Conservation (phyloP, 1,140 invertebrate genomes). For the Drosophila aff. region DNA sequence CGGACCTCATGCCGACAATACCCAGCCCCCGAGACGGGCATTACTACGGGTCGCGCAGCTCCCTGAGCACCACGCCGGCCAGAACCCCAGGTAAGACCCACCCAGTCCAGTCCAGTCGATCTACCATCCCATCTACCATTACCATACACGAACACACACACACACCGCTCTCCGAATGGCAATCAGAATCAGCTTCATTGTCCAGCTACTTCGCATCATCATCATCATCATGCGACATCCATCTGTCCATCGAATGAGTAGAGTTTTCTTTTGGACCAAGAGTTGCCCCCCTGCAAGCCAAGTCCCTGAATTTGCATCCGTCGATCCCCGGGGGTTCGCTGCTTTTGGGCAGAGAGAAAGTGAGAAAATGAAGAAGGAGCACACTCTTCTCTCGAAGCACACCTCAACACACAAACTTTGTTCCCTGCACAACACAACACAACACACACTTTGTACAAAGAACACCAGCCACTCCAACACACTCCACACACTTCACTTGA, state of each 20-base stretch:
- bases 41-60: slow-evolving; percentile 86
- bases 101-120: not conserved
- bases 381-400: slow-evolving; percentile 25
- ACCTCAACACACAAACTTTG: slow-evolving; percentile 24
- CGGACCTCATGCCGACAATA: slow-evolving; percentile 95
- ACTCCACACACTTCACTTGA: slow-evolving; percentile 17
- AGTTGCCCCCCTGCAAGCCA: slow-evolving; percentile 14
- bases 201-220: slow-evolving; percentile 43
- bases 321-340: slow-evolving; percentile 25
- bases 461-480: slow-evolving; percentile 11
- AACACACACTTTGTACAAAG: slow-evolving; percentile 28
- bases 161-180: slow-evolving; percentile 8
- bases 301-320: slow-evolving; percentile 23
- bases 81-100: slow-evolving; percentile 89
- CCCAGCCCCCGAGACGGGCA: slow-evolving; percentile 89
- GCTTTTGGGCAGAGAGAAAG: slow-evolving; percentile 26
- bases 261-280: slow-evolving; percentile 42
- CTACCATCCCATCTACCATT: slow-evolving; percentile 10
- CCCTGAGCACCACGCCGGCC: slow-evolving; percentile 87
- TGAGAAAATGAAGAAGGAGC: slow-evolving; percentile 27
- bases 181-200: slow-evolving; percentile 43
- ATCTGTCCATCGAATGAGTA: slow-evolving; percentile 27
- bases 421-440: slow-evolving; percentile 15
- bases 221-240: slow-evolving; percentile 31
- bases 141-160: not conserved